Base-by-base conservation (phyloP, 1,140 invertebrate genomes). In the Sesamia nonagrioides region DNA sequence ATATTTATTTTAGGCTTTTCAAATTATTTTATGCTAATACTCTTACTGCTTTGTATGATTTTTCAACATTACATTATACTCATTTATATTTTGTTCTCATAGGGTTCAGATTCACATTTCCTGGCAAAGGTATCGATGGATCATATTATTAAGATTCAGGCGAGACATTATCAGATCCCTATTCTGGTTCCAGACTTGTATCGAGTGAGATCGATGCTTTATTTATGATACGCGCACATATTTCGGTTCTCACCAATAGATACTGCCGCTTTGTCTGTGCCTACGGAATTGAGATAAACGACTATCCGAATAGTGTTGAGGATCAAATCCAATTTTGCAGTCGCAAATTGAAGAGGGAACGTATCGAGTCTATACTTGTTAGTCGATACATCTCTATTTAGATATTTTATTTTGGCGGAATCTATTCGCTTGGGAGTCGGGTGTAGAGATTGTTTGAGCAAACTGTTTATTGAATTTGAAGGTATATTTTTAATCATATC, bases 241-340 rank as follows among this genome's bases (percentile, higher is more conserved):
- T 82, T 82, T 48, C 40, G 52, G 71, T 58, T 78, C 58, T 77
- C 75, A 82, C 78, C 79, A 80, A 82, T 81, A 81, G 78, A 73
- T 75, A 54, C 50, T 50, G 42, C 71, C 76, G 73, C 78, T 85
- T 84, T 83, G 81, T 87, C 78, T 84, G 66, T 66, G 50, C 66
- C 79, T 66, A 68, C 74, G 63, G 79, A 86, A 89, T 89, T 85
- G 84, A 89, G 84, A 89, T 87, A 89, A 89, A 89, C 79, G 86
- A 86, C 78, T 80, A 54, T 72, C 66, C 78, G 83, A 83, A 87
- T 83, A 84, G 87, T 84, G 84, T 85, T 83, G 84, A 85, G 84
- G 81, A 83, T 80, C 82, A 82, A 89, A 87, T 87, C 83, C 84
- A 86, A 89, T 89, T 89, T 87, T 81, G 82, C 78, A 80, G 50